Evolutionary conservation across 2,888 invertebrate species (phyloP).

Genomic region (Heteromyza rotundicornis): DNA sequence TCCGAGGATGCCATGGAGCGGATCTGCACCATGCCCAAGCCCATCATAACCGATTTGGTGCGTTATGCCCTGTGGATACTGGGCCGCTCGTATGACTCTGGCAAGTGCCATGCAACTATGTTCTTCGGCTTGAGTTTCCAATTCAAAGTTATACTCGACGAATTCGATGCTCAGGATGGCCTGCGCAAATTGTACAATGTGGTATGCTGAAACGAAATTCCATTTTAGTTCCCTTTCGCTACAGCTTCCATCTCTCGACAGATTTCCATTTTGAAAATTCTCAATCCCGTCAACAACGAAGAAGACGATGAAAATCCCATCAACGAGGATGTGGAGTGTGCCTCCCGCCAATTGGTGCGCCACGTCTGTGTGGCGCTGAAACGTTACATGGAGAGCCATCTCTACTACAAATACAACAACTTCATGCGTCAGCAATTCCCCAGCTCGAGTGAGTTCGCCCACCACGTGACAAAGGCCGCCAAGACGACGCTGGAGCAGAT

Average conservation of each 20-base stretch:
- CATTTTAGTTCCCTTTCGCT: conserved; percentile 7
- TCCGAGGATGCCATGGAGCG: conserved; percentile 98
- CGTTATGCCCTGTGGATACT: conserved; percentile 93
- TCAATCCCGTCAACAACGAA: conserved; percentile 66
- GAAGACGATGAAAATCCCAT: conserved; percentile 70
- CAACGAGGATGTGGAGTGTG: conserved; percentile 88
- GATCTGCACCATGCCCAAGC: conserved; percentile 84
- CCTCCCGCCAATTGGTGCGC: conserved; percentile 86
- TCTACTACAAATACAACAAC: conserved; percentile 79
- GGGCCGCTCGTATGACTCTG: conserved; percentile 96
- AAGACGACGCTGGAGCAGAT: conserved; percentile 79
- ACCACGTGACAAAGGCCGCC: conserved; percentile 66
- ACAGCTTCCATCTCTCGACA: conserved; percentile 47
- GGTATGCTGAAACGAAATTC: conserved; percentile 40
- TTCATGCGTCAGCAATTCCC: conserved; percentile 68
- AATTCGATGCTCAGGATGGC: conserved; percentile 93
- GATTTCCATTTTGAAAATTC: conserved; percentile 85
- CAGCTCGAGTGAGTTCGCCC: conserved; percentile 53
- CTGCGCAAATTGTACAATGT: conserved; percentile 93
- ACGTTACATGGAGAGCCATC: conserved; percentile 90
- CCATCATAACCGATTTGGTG: conserved; percentile 78
- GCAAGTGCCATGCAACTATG: conserved; percentile 97
- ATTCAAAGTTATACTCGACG: conserved; percentile 89
- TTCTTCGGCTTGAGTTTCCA: conserved; percentile 96
- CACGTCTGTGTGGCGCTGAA: conserved; percentile 90